phyloP scores from a whole-genome alignment of 2,113 vertebrate species.

The Blennius ocellaris region DNA sequence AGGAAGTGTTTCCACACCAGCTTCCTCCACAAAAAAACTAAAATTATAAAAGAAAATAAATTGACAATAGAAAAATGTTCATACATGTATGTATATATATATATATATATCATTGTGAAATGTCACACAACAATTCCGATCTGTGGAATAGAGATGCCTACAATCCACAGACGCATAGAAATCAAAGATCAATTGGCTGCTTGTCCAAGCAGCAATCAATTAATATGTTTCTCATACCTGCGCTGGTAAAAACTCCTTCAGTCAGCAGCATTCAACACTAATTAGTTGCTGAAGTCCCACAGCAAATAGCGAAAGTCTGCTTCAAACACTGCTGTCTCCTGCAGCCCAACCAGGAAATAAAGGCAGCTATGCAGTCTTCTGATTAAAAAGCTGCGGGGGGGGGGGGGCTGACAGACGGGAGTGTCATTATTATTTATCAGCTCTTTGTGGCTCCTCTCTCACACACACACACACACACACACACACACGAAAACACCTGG shows the following conservation, averaged over 20 bases:
- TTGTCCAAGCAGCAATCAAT: not conserved
- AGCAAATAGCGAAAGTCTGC: not conserved
- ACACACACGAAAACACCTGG: constrained; percentile 24
- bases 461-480: no score
- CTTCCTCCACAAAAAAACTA: not conserved
- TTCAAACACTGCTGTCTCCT: not conserved
- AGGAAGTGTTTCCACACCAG: not conserved
- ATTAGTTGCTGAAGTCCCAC: not conserved
- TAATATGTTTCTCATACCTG: not conserved
- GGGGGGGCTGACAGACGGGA: constrained; percentile 14
- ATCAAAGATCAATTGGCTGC: not conserved
- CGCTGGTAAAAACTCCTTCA: not conserved
- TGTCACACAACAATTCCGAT: no score
- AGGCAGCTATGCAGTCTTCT: constrained; percentile 16
- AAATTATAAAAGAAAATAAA: no score
- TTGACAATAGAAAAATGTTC: no score
- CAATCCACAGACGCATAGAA: not conserved
- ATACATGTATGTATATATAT: no score
- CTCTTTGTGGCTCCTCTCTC: constrained; percentile 28
- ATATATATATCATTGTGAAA: no score
- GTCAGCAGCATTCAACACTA: not conserved
- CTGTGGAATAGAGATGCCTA: no score
- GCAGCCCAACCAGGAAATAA: constrained; percentile 19
- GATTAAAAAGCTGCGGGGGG: constrained; percentile 54
- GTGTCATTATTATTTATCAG: constrained; percentile 58